A percentile compares a stretch with the other conserved stretches of the same genome.
These are phyloP conservation scores for Camelus bactrianus DNA, from an alignment of 2,113 vertebrate species.

Conservation along the genomic window DNA sequence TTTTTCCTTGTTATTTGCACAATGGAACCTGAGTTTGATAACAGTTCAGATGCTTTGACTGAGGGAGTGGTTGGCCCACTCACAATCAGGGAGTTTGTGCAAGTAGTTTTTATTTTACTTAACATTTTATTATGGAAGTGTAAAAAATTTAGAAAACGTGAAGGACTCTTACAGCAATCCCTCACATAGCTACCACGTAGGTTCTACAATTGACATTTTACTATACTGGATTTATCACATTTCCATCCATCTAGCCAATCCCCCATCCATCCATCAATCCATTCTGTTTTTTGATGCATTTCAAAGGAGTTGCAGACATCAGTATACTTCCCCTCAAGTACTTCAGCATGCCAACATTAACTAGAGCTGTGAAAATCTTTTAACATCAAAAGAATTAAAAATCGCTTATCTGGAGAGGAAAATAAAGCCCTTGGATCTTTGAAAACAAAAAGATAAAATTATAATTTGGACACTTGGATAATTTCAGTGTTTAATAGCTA, in stretches of 20 bases:
- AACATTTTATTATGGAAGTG: slow-evolving; percentile 11
- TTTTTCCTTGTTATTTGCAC: slow-evolving; percentile 89
- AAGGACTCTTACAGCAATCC: neutral
- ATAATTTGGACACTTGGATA: slow-evolving; percentile 92
- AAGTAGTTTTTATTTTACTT: neutral
- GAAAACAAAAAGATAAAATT: slow-evolving; percentile 92
- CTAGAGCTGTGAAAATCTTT: slow-evolving; percentile 86
- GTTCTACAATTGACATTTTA: neutral
- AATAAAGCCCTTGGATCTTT: slow-evolving; percentile 86
- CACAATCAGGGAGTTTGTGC: slow-evolving; percentile 87
- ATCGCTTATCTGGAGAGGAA: slow-evolving; percentile 86
- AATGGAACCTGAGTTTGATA: slow-evolving; percentile 92
- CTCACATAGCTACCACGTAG: neutral
- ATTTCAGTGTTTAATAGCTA: slow-evolving; percentile 94
- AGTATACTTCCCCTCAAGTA: neutral
- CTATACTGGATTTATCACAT: neutral
- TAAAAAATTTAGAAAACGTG: neutral
- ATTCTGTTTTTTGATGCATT: neutral
- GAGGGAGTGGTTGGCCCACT: slow-evolving; percentile 90
- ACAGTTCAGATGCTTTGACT: slow-evolving; percentile 89
- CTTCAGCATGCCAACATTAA: neutral
- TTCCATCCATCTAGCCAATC: neutral
- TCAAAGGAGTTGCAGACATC: slow-evolving; percentile 7
- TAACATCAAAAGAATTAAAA: slow-evolving; percentile 92
- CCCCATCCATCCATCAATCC: neutral